A percentile compares a stretch with the other conserved stretches of the same genome.
These are phyloP conservation scores for Monodelphis domestica DNA, from an alignment of 2,797 vertebrate species.

Conservation along the genomic window DNA sequence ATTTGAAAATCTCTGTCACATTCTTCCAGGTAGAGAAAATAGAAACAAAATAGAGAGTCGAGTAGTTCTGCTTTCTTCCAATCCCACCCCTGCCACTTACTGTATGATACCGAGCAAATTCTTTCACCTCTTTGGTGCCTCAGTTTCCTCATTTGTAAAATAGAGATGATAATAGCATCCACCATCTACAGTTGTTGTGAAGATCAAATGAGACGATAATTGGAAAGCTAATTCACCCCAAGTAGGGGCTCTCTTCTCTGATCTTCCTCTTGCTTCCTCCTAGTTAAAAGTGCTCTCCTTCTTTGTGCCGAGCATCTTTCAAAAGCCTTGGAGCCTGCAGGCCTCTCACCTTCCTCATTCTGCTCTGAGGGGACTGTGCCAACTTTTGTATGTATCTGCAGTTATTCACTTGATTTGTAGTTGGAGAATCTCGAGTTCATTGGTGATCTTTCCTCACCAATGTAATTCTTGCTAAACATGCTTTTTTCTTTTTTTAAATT, in stretches of 20 bases:
- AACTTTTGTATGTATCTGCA: no score
- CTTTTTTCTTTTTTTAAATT: not conserved
- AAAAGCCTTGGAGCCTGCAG: no score
- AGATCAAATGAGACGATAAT: not conserved
- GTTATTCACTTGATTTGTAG: not conserved
- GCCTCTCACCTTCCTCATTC: no score
- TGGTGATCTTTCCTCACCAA: not conserved
- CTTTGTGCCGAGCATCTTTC: no score
- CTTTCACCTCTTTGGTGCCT: not conserved
- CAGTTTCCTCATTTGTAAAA: not conserved
- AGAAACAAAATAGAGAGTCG: not conserved
- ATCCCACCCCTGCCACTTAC: not conserved
- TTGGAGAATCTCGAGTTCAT: not conserved
- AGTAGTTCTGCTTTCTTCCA: not conserved
- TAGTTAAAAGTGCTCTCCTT: not conserved
- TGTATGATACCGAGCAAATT: not conserved
- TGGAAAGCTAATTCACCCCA: not conserved
- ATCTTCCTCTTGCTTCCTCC: not conserved
- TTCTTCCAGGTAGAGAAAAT: not conserved
- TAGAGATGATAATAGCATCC: not conserved
- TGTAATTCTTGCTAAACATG: not conserved
- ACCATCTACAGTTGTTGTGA: not conserved
- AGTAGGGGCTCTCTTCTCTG: not conserved
- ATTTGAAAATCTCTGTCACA: no score
- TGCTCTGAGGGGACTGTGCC: no score